Percentiles rank a stretch among this genome's conserved stretches.
phyloP scores from a whole-genome alignment of 1,140 invertebrate genomes.

The Orchesella cincta region DNA sequence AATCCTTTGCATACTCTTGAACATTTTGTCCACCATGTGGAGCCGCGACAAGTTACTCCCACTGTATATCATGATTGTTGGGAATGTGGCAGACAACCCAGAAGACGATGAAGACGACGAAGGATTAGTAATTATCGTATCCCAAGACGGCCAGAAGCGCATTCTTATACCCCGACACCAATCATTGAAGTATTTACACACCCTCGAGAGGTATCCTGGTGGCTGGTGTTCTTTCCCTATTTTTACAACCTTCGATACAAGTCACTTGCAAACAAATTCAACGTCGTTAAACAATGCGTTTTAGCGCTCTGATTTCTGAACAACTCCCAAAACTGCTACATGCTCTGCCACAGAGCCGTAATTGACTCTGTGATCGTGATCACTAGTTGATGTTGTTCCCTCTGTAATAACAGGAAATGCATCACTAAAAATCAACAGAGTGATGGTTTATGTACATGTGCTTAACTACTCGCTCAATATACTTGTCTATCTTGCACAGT shows the following conservation, averaged over 20 bases:
- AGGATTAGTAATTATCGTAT: not conserved
- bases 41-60: constrained; percentile 35
- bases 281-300: too few species aligned
- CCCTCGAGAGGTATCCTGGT: not conserved
- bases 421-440: too few species aligned
- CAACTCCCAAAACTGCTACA: too few species aligned
- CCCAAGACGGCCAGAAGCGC: not conserved
- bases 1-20: constrained; percentile 48
- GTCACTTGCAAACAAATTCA: too few species aligned
- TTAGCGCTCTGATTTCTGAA: too few species aligned
- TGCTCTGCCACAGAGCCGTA: too few species aligned
- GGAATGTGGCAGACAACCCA: not conserved
- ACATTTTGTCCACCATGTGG: constrained; percentile 42
- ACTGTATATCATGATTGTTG: constrained; percentile 26
- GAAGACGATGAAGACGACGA: not conserved
- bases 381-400: too few species aligned
- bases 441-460: too few species aligned
- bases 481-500: too few species aligned
- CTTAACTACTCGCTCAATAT: too few species aligned
- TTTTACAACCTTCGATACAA: not conserved
- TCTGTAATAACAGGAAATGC: too few species aligned
- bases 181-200: not conserved
- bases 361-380: too few species aligned
- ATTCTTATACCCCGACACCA: not conserved
- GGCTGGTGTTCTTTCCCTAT: constrained; percentile 20